A percentile compares a stretch with the other conserved stretches of the same genome.
Evolutionary conservation across 2,888 invertebrate genomes (phyloP).

Genomic region (Caenorhabditis drosophilae): DNA sequence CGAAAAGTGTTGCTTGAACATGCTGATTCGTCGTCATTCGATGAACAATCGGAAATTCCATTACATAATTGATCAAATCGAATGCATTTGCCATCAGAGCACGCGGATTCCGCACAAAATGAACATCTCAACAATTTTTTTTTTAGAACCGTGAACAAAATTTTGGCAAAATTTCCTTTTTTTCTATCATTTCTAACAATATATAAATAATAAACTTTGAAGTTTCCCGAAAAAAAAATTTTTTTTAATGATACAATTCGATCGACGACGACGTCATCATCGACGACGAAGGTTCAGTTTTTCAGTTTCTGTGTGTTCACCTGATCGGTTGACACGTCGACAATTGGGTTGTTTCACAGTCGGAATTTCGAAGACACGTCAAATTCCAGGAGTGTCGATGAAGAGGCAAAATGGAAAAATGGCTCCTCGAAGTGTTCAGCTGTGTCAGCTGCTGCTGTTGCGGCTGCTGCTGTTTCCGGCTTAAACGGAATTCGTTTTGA

Average conservation of each 20-base stretch:
- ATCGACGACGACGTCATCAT: constrained; percentile 19
- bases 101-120: constrained; percentile 40
- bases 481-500: no score
- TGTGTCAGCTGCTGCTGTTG: neutral
- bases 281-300: constrained; percentile 9
- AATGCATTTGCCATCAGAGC: constrained; percentile 45
- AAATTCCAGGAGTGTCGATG: constrained; percentile 34
- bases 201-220: no score
- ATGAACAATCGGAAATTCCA: constrained; percentile 34
- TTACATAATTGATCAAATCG: constrained; percentile 34
- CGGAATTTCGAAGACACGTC: constrained; percentile 29
- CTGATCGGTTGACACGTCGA: constrained; percentile 26
- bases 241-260: constrained; percentile 33
- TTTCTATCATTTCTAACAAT: constrained; percentile 12
- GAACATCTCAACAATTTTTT: constrained; percentile 39
- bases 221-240: no score
- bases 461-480: neutral
- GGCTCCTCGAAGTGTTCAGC: constrained; percentile 2
- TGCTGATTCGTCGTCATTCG: constrained; percentile 37
- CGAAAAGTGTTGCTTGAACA: constrained; percentile 42
- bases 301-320: constrained; percentile 3
- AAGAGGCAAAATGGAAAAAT: constrained; percentile 20
- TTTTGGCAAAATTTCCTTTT: neutral
- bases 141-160: neutral
- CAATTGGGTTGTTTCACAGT: constrained; percentile 19